Percentiles rank a stretch among this genome's conserved stretches.
phyloP scores from a whole-genome alignment of 1,140 invertebrate species.

The Anastrepha ludens region DNA sequence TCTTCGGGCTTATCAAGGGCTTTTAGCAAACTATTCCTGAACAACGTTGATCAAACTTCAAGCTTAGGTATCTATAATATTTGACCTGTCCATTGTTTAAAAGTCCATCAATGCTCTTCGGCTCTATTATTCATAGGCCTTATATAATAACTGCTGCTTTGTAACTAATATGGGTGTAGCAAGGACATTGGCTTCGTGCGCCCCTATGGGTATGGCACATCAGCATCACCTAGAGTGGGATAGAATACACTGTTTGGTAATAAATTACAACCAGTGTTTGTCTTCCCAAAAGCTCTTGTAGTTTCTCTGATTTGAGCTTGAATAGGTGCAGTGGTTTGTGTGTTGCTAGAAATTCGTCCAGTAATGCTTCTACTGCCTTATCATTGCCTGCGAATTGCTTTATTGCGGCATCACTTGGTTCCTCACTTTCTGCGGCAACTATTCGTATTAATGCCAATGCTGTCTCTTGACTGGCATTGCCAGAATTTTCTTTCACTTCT shows the following conservation, averaged over 20 bases:
- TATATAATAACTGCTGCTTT: neutral
- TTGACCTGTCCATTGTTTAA: neutral
- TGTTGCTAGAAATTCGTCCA: conserved; percentile 84
- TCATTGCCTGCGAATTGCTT: conserved; percentile 85
- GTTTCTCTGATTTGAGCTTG: conserved; percentile 91
- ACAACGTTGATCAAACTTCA: too few species aligned
- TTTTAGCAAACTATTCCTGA: too few species aligned
- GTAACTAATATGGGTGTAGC: conserved; percentile 60
- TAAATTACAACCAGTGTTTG: conserved; percentile 65
- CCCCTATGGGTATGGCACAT: conserved; percentile 76
- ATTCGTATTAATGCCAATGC: conserved; percentile 89
- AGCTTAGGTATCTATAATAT: neutral
- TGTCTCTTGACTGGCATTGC: conserved; percentile 85
- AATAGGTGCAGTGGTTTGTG: conserved; percentile 86
- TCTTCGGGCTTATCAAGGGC: too few species aligned
- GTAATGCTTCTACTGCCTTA: conserved; percentile 84
- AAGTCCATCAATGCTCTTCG: neutral
- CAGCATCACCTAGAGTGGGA: conserved; percentile 56
- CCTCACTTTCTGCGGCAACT: conserved; percentile 89
- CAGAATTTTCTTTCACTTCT: conserved; percentile 81
- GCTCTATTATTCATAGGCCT: neutral
- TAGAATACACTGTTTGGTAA: conserved; percentile 64
- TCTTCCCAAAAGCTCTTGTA: conserved; percentile 83
- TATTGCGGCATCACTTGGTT: conserved; percentile 87
- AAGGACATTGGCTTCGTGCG: conserved; percentile 78